Conservation (phyloP, 2,797 vertebrate genomes). For the Chromis chromis region DNA sequence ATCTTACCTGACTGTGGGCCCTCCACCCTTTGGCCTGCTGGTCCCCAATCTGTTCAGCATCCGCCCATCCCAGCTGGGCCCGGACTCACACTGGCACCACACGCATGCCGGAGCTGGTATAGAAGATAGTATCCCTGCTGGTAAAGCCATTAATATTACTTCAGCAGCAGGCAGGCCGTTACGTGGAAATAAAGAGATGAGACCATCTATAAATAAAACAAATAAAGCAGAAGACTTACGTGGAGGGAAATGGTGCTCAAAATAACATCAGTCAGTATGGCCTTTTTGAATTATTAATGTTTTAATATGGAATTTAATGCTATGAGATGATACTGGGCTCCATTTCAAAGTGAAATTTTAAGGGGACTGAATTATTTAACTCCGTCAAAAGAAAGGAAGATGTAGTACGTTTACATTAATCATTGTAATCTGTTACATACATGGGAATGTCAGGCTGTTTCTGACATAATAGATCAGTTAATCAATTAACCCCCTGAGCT, state of each 20-base stretch:
- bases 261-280: slow-evolving; percentile 16
- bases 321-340: background rate
- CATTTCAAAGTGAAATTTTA: background rate
- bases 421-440: background rate
- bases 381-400: background rate
- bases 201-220: slow-evolving; percentile 33
- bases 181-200: slow-evolving; percentile 27
- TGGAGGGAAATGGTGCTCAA: slow-evolving; percentile 1
- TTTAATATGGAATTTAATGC: background rate
- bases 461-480: background rate
- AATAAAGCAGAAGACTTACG: slow-evolving; percentile 1
- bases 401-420: background rate
- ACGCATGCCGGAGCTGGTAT: slow-evolving; percentile 26
- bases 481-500: background rate
- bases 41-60: slow-evolving; percentile 84
- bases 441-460: background rate
- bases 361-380: background rate
- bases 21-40: slow-evolving; percentile 78
- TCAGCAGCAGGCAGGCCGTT: slow-evolving; percentile 43
- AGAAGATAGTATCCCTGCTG: slow-evolving; percentile 50
- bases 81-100: slow-evolving; percentile 62
- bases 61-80: slow-evolving; percentile 70
- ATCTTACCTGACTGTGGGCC: slow-evolving; percentile 73
- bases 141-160: slow-evolving; percentile 47
- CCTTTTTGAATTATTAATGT: slow-evolving; percentile 9